Evolutionary conservation across 2,797 vertebrate species (phyloP), one percentile per base, ranked within the genome.

Genomic region (Protosalanx chinensis): DNA sequence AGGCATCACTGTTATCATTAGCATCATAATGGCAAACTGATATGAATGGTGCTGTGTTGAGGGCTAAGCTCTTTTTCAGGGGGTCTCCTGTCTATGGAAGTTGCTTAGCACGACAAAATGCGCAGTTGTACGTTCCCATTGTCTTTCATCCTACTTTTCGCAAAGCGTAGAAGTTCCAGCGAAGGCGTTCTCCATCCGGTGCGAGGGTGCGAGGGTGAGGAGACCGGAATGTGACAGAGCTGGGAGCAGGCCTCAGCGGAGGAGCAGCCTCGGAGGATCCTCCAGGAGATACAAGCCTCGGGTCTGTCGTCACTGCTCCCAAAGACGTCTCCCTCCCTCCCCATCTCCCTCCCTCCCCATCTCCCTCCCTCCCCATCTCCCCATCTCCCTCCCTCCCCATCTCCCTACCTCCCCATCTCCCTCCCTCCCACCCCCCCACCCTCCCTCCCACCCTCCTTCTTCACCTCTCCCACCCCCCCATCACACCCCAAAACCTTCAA

Each of bases 21-120:
- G 90, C 90, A 91, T 91, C 89, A 90, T 90, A 90, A 91, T 90
- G 79, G 85, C 78, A 65, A 81, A 88, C 75, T 83, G 86, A 86
- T 90, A 82, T 82, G 88, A 89, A 89, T 86, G 80, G 81, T 73
- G 79, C 83, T 58, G 77, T 71, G 77, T 81, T 49, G 77, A 77
- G 71, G 71, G 86, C 88, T 89, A 88, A 91, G 90, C 90, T 79
- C 81, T 77, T 61, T 32, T 35, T 12, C n/a, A 63, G 60, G 33
- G 13, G 33, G 13, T 23, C 35, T 85, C 79, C 83, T 78, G 60
- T 71, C 82, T 82, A 68, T 85, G 79, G 73, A 89, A 88, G 89
- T 84, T 78, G 87, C 88, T 88, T 88, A 88, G 87, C 84, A 88
- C 87, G 82, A 80, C 85, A 83, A 88, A 90, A 87, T 82, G 85